Evolutionary conservation across 1,140 invertebrate species (phyloP).

Genomic region (Nasonia longicornis): DNA sequence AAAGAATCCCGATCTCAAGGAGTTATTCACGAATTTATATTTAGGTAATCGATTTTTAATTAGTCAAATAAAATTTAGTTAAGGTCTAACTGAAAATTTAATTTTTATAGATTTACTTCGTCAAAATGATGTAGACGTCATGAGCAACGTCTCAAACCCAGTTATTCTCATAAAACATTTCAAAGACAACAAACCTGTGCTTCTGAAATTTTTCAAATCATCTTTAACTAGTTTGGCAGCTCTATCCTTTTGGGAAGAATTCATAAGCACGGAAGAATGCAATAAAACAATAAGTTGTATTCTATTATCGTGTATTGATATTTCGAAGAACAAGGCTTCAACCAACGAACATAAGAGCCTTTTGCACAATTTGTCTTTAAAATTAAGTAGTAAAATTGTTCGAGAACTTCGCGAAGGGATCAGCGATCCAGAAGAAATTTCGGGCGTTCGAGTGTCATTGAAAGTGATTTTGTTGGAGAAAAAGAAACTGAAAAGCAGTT

Average conservation of each 20-base stretch:
- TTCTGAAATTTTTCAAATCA: conserved; percentile 40
- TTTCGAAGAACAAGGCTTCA: conserved; percentile 17
- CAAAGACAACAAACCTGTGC: conserved; percentile 17
- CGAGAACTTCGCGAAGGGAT: conserved; percentile 28
- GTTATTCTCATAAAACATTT: conserved; percentile 35
- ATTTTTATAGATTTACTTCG: conserved; percentile 34
- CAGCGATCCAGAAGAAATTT: conserved; percentile 32
- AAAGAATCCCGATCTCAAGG: background rate
- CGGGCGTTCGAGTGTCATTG: conserved; percentile 33
- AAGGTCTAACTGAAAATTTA: conserved; percentile 13
- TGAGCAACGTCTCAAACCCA: conserved; percentile 26
- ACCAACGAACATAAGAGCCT: conserved; percentile 3
- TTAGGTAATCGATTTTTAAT: conserved; percentile 15
- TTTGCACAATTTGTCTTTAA: conserved; percentile 33
- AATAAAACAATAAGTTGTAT: conserved; percentile 30
- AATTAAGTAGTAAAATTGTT: conserved; percentile 39
- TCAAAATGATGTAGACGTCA: conserved; percentile 38
- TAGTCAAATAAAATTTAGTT: background rate
- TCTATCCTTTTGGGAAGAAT: conserved; percentile 19
- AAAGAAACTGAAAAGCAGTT: conserved; percentile 4
- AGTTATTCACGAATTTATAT: conserved; percentile 18
- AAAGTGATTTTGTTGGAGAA: conserved; percentile 33
- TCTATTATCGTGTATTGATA: conserved; percentile 41
- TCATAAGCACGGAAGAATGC: conserved; percentile 24
- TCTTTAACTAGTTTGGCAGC: conserved; percentile 23